Percentiles rank a stretch among this genome's conserved stretches.
phyloP scores from a whole-genome alignment of 2,888 invertebrate genomes.

The Tuberolachnus salignus region DNA sequence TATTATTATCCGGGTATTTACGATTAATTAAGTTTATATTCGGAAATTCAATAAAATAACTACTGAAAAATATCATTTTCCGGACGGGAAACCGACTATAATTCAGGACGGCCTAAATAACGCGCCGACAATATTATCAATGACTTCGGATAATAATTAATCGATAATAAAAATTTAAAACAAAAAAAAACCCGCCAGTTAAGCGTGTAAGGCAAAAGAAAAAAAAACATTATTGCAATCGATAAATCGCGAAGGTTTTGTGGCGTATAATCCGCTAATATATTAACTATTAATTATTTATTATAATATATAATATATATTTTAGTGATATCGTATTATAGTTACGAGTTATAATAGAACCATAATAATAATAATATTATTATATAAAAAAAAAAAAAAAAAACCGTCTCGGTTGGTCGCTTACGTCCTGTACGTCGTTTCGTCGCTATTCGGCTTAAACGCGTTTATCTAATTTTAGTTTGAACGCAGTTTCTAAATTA shows the following conservation, averaged over 20 bases:
- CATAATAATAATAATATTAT: too few relatives aligned
- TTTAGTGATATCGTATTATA: conserved; percentile 52
- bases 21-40: too few relatives aligned
- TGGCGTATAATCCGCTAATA: neutral
- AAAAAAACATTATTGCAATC: conserved; percentile 19
- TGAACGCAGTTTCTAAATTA: neutral
- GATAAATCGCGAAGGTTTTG: conserved; percentile 17
- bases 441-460: conserved; percentile 34
- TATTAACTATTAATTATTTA: conserved; percentile 25
- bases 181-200: too few relatives aligned
- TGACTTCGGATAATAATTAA: neutral
- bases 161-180: neutral
- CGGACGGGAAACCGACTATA: too few relatives aligned
- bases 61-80: too few relatives aligned
- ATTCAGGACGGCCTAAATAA: too few relatives aligned
- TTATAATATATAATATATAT: conserved; percentile 42
- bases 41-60: too few relatives aligned
- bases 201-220: too few relatives aligned
- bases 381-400: too few relatives aligned
- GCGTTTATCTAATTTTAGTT: neutral
- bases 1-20: too few relatives aligned
- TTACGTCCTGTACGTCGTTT: conserved; percentile 7
- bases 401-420: neutral
- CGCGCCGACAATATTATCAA: neutral
- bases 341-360: too few relatives aligned